Conservation (phyloP, 2,888 invertebrate genomes). For the Microdon myrmicae region DNA sequence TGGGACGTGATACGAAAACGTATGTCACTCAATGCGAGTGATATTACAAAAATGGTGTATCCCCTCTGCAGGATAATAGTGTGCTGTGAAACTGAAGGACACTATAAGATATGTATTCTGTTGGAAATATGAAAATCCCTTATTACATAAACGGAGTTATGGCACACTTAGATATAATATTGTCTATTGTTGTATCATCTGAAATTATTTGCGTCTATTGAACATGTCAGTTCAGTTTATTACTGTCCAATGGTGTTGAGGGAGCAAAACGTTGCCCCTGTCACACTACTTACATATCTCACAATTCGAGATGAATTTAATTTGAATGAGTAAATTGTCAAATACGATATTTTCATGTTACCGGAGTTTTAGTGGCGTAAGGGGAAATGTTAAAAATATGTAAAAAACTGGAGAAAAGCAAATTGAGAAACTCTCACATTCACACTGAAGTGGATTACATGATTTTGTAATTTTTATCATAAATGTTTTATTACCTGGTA, state of each 20-base stretch:
- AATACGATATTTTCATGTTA: no score
- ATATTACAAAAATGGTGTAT: constrained; percentile 41
- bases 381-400: no score
- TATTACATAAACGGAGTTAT: constrained; percentile 37
- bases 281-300: no score
- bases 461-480: no score
- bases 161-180: constrained; percentile 29
- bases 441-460: no score
- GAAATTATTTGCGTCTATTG: constrained; percentile 16
- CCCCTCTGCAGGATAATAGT: constrained; percentile 31
- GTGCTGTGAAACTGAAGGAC: background rate
- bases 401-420: no score
- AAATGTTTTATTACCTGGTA: no score
- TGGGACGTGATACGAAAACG: constrained; percentile 47
- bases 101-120: constrained; percentile 9
- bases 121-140: constrained; percentile 37
- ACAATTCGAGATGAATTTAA: no score
- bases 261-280: no score
- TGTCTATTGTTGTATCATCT: constrained; percentile 9
- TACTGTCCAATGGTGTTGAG: constrained; percentile 22
- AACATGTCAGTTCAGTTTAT: constrained; percentile 2
- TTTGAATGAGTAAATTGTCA: no score
- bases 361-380: no score
- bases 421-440: no score
- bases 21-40: constrained; percentile 49